Evolutionary conservation across 1,140 invertebrate species (phyloP).

Genomic region (Drosophila truncata): DNA sequence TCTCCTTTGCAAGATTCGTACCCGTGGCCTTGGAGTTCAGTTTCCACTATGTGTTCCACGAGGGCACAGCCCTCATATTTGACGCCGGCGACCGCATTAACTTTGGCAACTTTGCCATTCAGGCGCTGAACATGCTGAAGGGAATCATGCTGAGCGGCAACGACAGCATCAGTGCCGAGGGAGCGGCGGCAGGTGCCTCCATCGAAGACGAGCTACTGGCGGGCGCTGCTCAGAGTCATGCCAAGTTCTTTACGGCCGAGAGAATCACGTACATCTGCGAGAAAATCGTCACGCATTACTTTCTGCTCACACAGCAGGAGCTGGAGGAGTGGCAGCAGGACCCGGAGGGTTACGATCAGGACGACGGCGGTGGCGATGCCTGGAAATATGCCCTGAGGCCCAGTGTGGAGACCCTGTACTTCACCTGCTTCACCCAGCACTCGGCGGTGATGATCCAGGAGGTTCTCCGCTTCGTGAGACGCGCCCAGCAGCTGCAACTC

Average conservation of each 20-base stretch:
- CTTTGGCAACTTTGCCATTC: conserved; percentile 69
- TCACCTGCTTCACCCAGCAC: conserved; percentile 93
- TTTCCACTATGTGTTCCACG: conserved; percentile 94
- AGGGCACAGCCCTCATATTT: conserved; percentile 85
- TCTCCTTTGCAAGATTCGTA: conserved; percentile 93
- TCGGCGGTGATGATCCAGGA: conserved; percentile 90
- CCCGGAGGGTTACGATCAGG: conserved; percentile 95
- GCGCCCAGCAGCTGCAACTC: conserved; percentile 88
- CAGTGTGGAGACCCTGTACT: conserved; percentile 94
- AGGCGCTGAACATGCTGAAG: conserved; percentile 93
- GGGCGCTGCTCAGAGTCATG: conserved; percentile 83
- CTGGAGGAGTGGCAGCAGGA: conserved; percentile 95
- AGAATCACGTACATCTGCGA: conserved; percentile 92
- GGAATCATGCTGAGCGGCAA: conserved; percentile 90
- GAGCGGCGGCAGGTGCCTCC: conserved; percentile 7
- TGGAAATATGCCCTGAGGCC: conserved; percentile 97
- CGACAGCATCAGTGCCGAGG: conserved; percentile 81
- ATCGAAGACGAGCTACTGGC: conserved; percentile 62
- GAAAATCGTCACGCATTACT: conserved; percentile 94
- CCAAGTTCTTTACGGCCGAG: conserved; percentile 90
- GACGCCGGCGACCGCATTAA: conserved; percentile 92
- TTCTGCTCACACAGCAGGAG: conserved; percentile 93
- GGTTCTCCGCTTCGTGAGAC: conserved; percentile 90
- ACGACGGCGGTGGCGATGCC: conserved; percentile 95
- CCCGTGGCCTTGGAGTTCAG: conserved; percentile 92